Conservation (phyloP, 1,140 invertebrate genomes). For the Oncopodura yosiiana region DNA sequence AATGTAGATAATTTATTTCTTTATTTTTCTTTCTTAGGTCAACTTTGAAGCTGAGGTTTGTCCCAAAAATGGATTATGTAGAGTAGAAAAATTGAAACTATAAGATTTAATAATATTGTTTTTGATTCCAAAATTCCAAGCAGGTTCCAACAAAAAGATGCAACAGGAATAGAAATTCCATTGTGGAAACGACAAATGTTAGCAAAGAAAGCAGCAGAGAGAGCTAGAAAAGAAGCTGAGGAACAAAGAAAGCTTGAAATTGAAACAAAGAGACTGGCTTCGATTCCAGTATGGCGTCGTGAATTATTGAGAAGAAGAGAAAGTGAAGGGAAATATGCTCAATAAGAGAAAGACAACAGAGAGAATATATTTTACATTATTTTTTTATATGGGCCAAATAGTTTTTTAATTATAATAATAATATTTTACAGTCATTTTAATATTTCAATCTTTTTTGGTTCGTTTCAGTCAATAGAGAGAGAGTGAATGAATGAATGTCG, state of each 20-base stretch:
- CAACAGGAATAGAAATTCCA: slow-evolving; percentile 77
- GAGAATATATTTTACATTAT: background rate
- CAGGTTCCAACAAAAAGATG: slow-evolving; percentile 82
- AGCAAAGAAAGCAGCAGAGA: slow-evolving; percentile 82
- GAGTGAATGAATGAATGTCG: background rate
- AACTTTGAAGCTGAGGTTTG: slow-evolving; percentile 33
- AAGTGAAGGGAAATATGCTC: slow-evolving; percentile 45
- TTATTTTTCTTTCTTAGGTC: no score
- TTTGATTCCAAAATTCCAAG: background rate
- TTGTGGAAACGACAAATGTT: slow-evolving; percentile 93
- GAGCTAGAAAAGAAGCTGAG: slow-evolving; percentile 78
- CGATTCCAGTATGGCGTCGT: slow-evolving; percentile 86
- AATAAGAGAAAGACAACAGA: slow-evolving; percentile 24
- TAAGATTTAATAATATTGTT: background rate
- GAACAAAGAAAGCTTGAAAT: slow-evolving; percentile 70
- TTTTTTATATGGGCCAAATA: slow-evolving; percentile 1
- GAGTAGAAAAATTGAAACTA: background rate
- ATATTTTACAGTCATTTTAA: background rate
- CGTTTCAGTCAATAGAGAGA: background rate
- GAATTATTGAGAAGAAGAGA: slow-evolving; percentile 74
- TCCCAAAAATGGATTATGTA: background rate
- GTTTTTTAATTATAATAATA: background rate
- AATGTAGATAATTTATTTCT: no score
- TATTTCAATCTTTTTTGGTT: no score
- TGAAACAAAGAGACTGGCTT: slow-evolving; percentile 69